Evolutionary conservation across 53 echinoderm and acorn worm genomes (phyloP).

Genomic region (Glandiceps talaboti): DNA sequence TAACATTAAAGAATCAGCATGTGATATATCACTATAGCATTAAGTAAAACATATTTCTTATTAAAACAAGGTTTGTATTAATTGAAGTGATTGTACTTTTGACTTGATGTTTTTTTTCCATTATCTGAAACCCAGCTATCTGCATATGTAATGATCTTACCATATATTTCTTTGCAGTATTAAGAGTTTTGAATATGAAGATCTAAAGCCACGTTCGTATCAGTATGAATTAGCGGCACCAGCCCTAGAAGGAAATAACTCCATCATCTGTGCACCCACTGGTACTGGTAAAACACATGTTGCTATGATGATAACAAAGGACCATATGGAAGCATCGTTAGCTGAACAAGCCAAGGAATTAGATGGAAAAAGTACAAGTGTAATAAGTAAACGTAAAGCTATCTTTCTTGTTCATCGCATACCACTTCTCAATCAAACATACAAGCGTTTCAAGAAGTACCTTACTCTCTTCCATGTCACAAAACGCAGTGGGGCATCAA

Average conservation of each 20-base stretch:
- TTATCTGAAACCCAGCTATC: too few relatives aligned
- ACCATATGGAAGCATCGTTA: slow-evolving; percentile 5
- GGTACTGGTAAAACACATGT: slow-evolving; percentile 59
- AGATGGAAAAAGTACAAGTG: background rate
- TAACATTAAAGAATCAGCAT: too few relatives aligned
- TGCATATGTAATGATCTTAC: too few relatives aligned
- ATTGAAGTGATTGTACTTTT: too few relatives aligned
- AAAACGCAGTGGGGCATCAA: slow-evolving; percentile 11
- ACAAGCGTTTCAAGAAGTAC: slow-evolving; percentile 41
- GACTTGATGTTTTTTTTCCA: too few relatives aligned
- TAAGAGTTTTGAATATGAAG: background rate
- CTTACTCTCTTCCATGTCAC: background rate
- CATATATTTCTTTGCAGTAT: too few relatives aligned
- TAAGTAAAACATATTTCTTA: too few relatives aligned
- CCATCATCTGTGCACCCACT: slow-evolving; percentile 73
- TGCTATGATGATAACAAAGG: slow-evolving; percentile 38
- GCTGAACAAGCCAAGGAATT: background rate
- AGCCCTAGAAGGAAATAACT: slow-evolving; percentile 27
- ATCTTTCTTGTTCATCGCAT: slow-evolving; percentile 15
- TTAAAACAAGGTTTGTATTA: too few relatives aligned
- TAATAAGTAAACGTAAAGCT: background rate
- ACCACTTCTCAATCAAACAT: slow-evolving; percentile 52
- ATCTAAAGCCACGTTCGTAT: slow-evolving; percentile 6
- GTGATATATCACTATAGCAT: too few relatives aligned
- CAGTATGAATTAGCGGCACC: slow-evolving; percentile 46